Percentiles rank a stretch among this genome's conserved stretches.
phyloP scores from a whole-genome alignment of 2,797 vertebrate genomes.

The Anableps anableps region DNA sequence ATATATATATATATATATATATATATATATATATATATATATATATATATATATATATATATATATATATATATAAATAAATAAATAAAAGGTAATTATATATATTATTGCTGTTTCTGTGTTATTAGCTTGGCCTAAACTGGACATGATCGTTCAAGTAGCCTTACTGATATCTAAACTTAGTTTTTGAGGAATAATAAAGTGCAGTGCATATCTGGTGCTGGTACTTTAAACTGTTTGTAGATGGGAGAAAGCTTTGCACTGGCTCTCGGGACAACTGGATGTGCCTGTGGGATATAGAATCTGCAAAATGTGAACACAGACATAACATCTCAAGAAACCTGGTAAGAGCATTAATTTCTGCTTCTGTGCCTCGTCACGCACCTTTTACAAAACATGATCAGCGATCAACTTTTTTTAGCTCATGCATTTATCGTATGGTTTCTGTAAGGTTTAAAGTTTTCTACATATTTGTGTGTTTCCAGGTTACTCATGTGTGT shows the following conservation, averaged over 20 bases:
- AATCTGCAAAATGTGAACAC: constrained; percentile 86
- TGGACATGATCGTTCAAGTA: neutral
- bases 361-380: neutral
- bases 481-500: constrained; percentile 94
- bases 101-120: too few relatives aligned
- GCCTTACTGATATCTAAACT: neutral
- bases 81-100: too few relatives aligned
- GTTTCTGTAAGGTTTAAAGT: constrained; percentile 13
- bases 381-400: neutral
- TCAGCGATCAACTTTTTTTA: constrained; percentile 1
- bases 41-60: too few relatives aligned
- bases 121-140: neutral
- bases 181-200: neutral
- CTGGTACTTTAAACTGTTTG: constrained; percentile 29
- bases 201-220: neutral
- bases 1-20: too few relatives aligned
- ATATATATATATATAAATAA: too few relatives aligned
- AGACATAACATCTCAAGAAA: constrained; percentile 90
- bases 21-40: too few relatives aligned
- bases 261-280: constrained; percentile 95
- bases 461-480: constrained; percentile 38
- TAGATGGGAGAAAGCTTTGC: constrained; percentile 88
- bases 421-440: constrained; percentile 9
- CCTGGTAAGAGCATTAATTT: constrained; percentile 82
- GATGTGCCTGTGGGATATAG: constrained; percentile 92